phyloP scores from a whole-genome alignment of 2,113 vertebrate genomes.

The Pseudonaja textilis region DNA sequence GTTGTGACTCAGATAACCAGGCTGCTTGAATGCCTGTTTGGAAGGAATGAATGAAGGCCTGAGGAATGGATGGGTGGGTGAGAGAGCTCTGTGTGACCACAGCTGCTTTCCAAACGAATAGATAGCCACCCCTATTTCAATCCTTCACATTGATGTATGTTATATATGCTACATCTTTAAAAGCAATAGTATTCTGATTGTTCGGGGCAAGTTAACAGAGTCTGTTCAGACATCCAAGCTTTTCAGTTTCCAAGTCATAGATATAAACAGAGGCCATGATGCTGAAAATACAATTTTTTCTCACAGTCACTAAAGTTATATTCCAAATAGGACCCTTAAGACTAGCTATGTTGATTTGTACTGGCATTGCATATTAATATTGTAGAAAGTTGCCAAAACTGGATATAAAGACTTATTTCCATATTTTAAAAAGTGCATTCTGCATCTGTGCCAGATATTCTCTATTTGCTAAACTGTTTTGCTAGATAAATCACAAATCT shows the following conservation, averaged over 20 bases:
- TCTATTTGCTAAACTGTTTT: not conserved
- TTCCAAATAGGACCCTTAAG: not conserved
- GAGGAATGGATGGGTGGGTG: not conserved
- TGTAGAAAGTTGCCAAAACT: not conserved
- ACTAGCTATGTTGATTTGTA: not conserved
- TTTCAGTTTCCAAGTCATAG: not conserved
- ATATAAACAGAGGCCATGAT: not conserved
- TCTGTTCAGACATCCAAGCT: not conserved
- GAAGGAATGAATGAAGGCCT: not conserved
- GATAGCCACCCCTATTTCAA: not conserved
- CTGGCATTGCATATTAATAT: not conserved
- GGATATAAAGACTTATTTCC: not conserved
- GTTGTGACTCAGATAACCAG: not conserved
- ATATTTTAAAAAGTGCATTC: not conserved
- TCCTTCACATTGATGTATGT: not conserved
- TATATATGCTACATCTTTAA: conserved; percentile 27
- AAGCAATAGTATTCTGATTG: not conserved
- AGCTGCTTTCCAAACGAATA: not conserved
- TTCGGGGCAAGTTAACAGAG: not conserved
- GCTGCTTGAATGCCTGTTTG: not conserved
- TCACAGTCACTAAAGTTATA: not conserved
- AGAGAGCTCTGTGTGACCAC: not conserved
- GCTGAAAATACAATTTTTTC: not conserved
- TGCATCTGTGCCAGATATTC: not conserved
- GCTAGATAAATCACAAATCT: not conserved